Evolutionary conservation across 1,140 invertebrate genomes (phyloP), one percentile per base, ranked within the genome.

Genomic region (Drosophila tsacasi): DNA sequence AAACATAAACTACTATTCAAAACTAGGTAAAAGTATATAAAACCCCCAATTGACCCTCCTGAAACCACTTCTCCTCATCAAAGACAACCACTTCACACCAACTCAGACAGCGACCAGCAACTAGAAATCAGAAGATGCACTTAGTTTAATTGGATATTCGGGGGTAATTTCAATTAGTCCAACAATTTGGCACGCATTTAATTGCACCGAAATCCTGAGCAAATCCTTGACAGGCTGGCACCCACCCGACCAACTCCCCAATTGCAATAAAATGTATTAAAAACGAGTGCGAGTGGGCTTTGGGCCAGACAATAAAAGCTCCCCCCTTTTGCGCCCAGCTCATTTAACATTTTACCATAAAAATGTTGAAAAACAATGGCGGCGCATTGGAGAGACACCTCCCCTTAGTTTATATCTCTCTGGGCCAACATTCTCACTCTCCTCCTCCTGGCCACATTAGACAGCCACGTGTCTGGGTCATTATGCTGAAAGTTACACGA

Each of bases 401-500:
- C 39, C 67, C 44, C 46, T 13, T 54, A 23, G 65, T 61, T 60
- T 40, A 54, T 77, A 59, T 77, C 60, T 59, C 61, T 58, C 47
- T 19, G 27, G 62, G 54, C 40, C 64, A 30, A 35, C 72, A 71
- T 54, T 72, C 65, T 57, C 79, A 72, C 69, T 62, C 82, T 79
- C 81, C 68, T 79, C 81, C 68, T 81, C 67, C 60, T 79, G 76
- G 86, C 81, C 86, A 83, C 85, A 85, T 91, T 90, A 90, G 85
- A 83, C 86, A 78, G 90, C 83, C 90, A 92, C 90, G 90, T 92
- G 90, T 91, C 90, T 76, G 76, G 83, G 90, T 86, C 90, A 91
- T 92, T 92, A 92, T 80, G 82, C 77, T 87, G 90, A 86, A 92
- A 92, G 90, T 86, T 89, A 83, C 83, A 91, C 83, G 77, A 87